These are phyloP conservation scores for Pao palembangensis DNA, from an alignment of 2,113 vertebrate species.

Conservation along the genomic window DNA sequence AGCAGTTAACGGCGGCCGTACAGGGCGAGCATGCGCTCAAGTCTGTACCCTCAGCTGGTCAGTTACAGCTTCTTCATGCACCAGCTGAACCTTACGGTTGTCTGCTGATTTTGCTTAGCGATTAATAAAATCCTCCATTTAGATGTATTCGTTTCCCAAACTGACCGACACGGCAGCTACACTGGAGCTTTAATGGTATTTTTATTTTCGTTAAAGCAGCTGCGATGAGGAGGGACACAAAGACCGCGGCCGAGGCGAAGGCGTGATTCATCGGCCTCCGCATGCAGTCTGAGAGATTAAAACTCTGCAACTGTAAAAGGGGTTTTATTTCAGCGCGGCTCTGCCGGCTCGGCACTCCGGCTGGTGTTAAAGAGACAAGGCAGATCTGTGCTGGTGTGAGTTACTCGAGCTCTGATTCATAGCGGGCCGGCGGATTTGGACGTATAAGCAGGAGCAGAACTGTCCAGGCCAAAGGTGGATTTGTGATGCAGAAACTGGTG, in stretches of 20 bases:
- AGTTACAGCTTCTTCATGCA: too few species aligned
- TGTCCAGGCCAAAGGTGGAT: constrained; percentile 22
- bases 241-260: background rate
- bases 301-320: constrained; percentile 30
- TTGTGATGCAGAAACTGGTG: constrained; percentile 43
- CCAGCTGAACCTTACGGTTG: too few species aligned
- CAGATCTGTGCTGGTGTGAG: constrained; percentile 54
- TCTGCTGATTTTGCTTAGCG: too few species aligned
- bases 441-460: constrained; percentile 50
- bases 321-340: constrained; percentile 31
- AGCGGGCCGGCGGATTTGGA: constrained; percentile 51
- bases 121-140: too few species aligned
- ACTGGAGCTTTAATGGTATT: too few species aligned
- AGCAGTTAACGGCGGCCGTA: too few species aligned
- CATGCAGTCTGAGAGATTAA: constrained; percentile 33
- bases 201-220: background rate
- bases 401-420: constrained; percentile 61
- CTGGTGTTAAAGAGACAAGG: constrained; percentile 60
- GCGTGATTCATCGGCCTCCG: background rate
- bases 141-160: too few species aligned
- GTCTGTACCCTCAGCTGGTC: too few species aligned
- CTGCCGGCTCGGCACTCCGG: constrained; percentile 47
- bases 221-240: background rate
- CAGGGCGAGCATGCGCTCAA: too few species aligned
- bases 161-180: too few species aligned